Evolutionary conservation across 2,113 vertebrate species (phyloP).

Genomic region (Anseranas semipalmata): DNA sequence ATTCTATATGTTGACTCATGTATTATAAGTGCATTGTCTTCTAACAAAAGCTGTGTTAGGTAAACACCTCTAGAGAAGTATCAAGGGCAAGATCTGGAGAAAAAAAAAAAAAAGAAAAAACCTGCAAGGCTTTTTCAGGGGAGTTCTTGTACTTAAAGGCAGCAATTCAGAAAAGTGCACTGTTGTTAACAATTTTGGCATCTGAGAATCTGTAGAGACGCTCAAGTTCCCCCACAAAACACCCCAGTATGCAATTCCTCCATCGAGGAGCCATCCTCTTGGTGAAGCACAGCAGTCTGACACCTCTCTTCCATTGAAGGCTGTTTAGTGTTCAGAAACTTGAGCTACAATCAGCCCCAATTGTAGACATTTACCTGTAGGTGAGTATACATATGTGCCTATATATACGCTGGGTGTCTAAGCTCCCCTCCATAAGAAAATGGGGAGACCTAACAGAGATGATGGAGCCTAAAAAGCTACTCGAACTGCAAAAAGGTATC

Average conservation of each 20-base stretch:
- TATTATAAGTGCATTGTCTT: background rate
- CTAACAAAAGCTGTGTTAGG: background rate
- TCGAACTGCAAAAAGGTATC: background rate
- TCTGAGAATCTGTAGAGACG: background rate
- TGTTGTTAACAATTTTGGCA: background rate
- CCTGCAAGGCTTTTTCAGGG: background rate
- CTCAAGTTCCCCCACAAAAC: background rate
- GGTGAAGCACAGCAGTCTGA: fast-evolving
- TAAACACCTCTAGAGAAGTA: background rate
- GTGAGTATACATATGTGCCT: fast-evolving
- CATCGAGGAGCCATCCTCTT: background rate
- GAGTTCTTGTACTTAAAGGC: background rate
- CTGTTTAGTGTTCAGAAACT: fast-evolving
- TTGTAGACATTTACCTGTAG: fast-evolving
- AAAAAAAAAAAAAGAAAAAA: background rate
- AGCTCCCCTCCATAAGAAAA: fast-evolving
- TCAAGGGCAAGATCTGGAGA: background rate
- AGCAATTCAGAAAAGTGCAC: background rate
- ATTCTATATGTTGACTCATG: background rate
- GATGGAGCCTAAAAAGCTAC: background rate
- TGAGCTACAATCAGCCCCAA: fast-evolving
- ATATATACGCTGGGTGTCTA: background rate
- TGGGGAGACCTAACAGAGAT: background rate
- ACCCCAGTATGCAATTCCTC: fast-evolving
- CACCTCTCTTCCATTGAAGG: background rate